These are phyloP conservation scores for Stegodyphus dumicola DNA, from an alignment of 1,140 invertebrate species.

Conservation along the genomic window DNA sequence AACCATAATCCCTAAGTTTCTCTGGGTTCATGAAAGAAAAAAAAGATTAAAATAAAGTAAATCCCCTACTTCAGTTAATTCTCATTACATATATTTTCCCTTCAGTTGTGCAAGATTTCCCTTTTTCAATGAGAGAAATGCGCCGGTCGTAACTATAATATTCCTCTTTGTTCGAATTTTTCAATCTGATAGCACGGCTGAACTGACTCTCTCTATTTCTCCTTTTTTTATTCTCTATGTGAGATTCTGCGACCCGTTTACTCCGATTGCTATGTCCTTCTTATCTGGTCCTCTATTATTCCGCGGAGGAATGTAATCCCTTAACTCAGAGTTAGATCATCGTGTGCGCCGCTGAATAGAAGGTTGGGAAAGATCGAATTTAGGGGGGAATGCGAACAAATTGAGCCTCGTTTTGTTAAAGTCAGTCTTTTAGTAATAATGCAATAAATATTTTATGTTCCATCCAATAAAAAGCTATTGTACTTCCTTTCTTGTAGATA, in stretches of 20 bases:
- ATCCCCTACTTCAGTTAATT: conserved; percentile 28
- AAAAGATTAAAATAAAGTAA: neutral
- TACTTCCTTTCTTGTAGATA: too few species aligned
- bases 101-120: neutral
- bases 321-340: conserved; percentile 36
- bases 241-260: conserved; percentile 28
- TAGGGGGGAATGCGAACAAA: too few species aligned
- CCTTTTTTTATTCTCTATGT: neutral
- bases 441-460: too few species aligned
- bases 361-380: neutral
- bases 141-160: conserved; percentile 30
- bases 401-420: neutral
- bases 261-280: conserved; percentile 28
- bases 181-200: conserved; percentile 28
- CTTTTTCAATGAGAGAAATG: neutral
- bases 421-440: too few species aligned
- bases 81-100: conserved; percentile 39
- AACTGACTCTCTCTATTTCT: neutral
- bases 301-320: conserved; percentile 49
- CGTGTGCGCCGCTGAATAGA: conserved; percentile 25
- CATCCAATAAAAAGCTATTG: too few species aligned
- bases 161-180: conserved; percentile 33
- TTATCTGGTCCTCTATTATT: conserved; percentile 45
- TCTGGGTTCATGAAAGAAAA: neutral
- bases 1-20: too few species aligned